Conservation (phyloP, 2,888 invertebrate species). For the Caenorhabditis afra region DNA sequence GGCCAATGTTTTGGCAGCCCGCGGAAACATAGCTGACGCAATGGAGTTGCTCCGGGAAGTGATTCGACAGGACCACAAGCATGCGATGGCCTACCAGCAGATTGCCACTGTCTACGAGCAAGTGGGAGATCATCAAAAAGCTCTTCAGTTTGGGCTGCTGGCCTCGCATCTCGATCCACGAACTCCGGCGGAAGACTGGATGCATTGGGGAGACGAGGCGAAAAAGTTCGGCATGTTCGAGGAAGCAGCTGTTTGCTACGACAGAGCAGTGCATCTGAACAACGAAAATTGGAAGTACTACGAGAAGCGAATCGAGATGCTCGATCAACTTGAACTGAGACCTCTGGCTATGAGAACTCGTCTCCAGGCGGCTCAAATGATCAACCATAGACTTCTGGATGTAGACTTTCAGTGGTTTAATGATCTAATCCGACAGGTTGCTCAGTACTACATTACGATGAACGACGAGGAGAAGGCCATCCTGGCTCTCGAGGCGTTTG, state of each 20-base stretch:
- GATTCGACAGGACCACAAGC: constrained; percentile 71
- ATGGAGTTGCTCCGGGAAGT: constrained; percentile 74
- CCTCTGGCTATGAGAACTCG: constrained; percentile 76
- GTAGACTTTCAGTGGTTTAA: constrained; percentile 76
- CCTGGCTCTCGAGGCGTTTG: constrained; percentile 73
- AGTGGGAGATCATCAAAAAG: constrained; percentile 64
- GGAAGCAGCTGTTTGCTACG: constrained; percentile 77
- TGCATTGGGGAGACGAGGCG: constrained; percentile 74
- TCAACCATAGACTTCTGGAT: constrained; percentile 62
- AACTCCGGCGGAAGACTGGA: constrained; percentile 77
- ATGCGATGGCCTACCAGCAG: constrained; percentile 76
- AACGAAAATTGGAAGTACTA: constrained; percentile 75
- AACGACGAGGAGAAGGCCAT: constrained; percentile 77
- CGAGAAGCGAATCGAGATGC: constrained; percentile 74
- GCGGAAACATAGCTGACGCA: constrained; percentile 71
- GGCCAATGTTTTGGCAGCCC: constrained; percentile 75
- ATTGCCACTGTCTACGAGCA: constrained; percentile 76
- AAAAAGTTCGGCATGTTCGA: constrained; percentile 68
- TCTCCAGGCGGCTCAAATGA: constrained; percentile 69
- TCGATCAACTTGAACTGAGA: constrained; percentile 67
- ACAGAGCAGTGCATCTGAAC: constrained; percentile 71
- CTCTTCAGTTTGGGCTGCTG: constrained; percentile 73
- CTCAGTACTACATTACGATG: constrained; percentile 74
- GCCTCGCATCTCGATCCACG: constrained; percentile 73
- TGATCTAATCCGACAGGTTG: constrained; percentile 72